Evolutionary conservation across 2,888 invertebrate species (phyloP).

Genomic region (Idaea biselata): DNA sequence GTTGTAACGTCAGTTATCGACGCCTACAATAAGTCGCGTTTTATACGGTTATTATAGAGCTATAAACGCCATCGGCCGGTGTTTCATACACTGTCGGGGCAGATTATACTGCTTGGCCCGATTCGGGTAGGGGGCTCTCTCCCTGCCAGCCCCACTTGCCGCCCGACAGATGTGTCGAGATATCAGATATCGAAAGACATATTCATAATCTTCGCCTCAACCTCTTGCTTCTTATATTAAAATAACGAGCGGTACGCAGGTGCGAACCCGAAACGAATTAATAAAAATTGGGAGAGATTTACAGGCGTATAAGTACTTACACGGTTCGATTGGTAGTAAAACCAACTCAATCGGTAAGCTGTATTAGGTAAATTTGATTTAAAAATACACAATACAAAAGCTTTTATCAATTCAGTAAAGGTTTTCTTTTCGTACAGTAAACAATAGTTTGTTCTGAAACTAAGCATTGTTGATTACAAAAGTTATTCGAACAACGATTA

Average conservation of each 20-base stretch:
- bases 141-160: constrained; percentile 73
- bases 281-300: constrained; percentile 49
- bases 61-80: constrained; percentile 79
- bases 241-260: constrained; percentile 65
- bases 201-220: constrained; percentile 77
- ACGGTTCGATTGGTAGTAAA: constrained; percentile 27
- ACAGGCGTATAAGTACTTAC: constrained; percentile 28
- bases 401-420: neutral
- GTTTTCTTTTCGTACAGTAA: neutral
- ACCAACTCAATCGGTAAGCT: constrained; percentile 30
- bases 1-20: constrained; percentile 76
- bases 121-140: constrained; percentile 50
- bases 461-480: constrained; percentile 5
- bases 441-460: constrained; percentile 7
- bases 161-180: constrained; percentile 77
- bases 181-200: constrained; percentile 79
- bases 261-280: constrained; percentile 62
- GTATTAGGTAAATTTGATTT: constrained; percentile 13
- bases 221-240: constrained; percentile 74
- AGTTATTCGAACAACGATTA: constrained; percentile 9
- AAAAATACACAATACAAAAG: neutral
- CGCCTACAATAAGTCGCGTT: constrained; percentile 79
- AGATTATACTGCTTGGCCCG: constrained; percentile 74
- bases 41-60: constrained; percentile 80
- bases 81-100: constrained; percentile 77